Base-by-base conservation (phyloP, 2,113 vertebrate species). In the Shinisaurus crocodilurus region DNA sequence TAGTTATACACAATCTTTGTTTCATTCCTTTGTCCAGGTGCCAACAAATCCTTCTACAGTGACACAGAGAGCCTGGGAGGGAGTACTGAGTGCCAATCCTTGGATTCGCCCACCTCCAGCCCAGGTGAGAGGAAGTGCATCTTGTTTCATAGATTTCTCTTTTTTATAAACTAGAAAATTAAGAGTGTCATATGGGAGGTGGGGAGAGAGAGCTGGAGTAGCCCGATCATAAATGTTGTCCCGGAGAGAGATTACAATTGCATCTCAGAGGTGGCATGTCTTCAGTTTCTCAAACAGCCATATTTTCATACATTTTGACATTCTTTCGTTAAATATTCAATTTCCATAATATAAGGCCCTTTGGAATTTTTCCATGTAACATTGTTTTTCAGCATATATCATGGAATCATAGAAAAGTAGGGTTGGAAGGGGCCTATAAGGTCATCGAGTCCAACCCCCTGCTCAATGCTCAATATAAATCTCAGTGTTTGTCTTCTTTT, bases 51-150 rank as follows among this genome's bases (percentile, higher is more conserved):
- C 8, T 97, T 96, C 3, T 87, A 93, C 93, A 97, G 97, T 34
- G 98, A 98, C 94, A 94, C 93, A 8, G 99, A 99, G 75, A 99
- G 97, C 76, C 90, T 98, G 0, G 98, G 98, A 0, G 98, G 98
- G 10, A 97, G 98, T 86, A 93, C 96, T 0, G 99, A 99, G 76
- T 98, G 94, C 48, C 95, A 93, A 0, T 96, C 96, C 54, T 32
- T 96, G 86, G 97, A 97, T n/a, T 97, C 99, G 40, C 97, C 97
- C 0, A 91, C 94, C 65, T 98, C 98, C 29, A 99, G 98, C 83
- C 98, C 98, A 95, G 98, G 99, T 99, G 88, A 90, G 95, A 83
- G 1, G 1, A 37, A 37, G 34, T 32, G 25, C 76, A 27, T 6
- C 32, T 65, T 50, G 2, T 32, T 0, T 90, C 65, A 1, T 34